Evolutionary conservation across 2,888 invertebrate genomes (phyloP).

Genomic region (Ethmia dodecea): DNA sequence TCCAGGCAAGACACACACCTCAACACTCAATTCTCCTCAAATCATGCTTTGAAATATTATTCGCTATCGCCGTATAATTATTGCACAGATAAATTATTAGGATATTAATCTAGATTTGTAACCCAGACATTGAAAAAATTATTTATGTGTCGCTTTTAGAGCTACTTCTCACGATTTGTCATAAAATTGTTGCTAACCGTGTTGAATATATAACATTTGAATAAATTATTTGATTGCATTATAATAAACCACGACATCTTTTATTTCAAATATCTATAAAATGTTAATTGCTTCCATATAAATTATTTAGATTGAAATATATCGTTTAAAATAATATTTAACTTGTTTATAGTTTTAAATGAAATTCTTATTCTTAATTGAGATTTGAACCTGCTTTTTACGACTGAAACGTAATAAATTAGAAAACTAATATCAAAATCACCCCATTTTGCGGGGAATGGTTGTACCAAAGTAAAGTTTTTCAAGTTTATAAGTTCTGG

Average conservation of each 20-base stretch:
- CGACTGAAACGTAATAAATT: conserved; percentile 33
- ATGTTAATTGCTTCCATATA: background rate
- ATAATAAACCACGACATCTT: background rate
- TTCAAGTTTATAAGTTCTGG: conserved; percentile 35
- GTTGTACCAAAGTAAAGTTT: conserved; percentile 20
- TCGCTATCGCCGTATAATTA: no score
- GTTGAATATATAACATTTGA: no score
- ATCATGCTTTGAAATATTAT: no score
- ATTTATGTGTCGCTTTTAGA: no score
- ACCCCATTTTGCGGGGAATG: conserved; percentile 34
- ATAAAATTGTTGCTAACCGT: background rate
- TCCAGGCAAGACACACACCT: no score
- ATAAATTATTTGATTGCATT: background rate
- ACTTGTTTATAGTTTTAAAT: background rate
- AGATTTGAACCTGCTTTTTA: conserved; percentile 29
- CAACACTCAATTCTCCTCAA: no score
- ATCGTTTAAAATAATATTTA: background rate
- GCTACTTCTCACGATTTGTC: background rate
- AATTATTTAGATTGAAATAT: background rate
- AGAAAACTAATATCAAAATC: conserved; percentile 14
- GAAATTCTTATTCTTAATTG: conserved; percentile 13
- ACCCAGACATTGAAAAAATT: no score
- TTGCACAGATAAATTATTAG: no score
- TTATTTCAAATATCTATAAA: background rate
- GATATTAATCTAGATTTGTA: no score